These are phyloP conservation scores for Alexandromys fortis DNA, from an alignment of 2,113 vertebrate species.

Conservation along the genomic window DNA sequence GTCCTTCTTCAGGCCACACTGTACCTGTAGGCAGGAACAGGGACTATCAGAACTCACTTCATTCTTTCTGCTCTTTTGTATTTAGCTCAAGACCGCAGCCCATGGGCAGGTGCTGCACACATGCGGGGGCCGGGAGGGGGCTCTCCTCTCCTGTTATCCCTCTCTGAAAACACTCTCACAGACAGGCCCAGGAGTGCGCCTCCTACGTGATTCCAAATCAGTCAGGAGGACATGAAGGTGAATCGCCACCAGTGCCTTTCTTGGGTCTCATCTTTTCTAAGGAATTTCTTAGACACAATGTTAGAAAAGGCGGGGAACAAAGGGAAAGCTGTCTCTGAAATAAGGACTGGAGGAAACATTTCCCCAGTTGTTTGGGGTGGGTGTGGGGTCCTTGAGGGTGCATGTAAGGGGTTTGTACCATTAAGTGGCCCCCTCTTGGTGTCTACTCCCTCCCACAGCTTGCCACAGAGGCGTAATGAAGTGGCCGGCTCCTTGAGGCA, in stretches of 20 bases:
- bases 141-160: neutral
- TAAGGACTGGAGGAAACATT: neutral
- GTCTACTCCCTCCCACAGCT: neutral
- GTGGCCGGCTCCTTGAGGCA: neutral
- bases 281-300: neutral
- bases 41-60: neutral
- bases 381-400: neutral
- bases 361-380: neutral
- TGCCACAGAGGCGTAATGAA: neutral
- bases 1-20: neutral
- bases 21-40: neutral
- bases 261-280: neutral
- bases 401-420: neutral
- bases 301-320: neutral
- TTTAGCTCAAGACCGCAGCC: neutral
- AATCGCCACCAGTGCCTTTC: neutral
- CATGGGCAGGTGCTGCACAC: neutral
- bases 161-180: neutral
- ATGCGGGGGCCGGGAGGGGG: neutral
- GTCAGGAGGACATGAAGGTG: neutral
- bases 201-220: neutral
- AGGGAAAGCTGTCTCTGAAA: neutral
- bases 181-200: neutral
- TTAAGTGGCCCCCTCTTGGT: neutral
- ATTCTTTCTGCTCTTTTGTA: neutral